Evolutionary conservation across 2,797 vertebrate species (phyloP), one percentile per base, ranked within the genome.

Genomic region (Clamator glandarius): DNA sequence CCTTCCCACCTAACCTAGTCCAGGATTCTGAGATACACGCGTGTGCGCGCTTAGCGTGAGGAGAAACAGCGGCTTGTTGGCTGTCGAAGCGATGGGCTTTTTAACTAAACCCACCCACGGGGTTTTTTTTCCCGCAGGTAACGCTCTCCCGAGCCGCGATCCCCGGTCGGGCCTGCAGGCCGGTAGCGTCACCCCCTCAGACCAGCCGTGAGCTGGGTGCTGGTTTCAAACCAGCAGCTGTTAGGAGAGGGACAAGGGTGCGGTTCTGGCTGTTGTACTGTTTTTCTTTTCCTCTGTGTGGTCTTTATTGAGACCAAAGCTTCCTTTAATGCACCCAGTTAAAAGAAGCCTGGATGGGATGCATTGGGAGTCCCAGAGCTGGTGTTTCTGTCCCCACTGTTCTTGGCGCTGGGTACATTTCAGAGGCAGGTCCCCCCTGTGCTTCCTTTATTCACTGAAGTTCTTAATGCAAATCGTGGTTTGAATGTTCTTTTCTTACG

Each of bases 321-420:
- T 64, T 82, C n/a, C 7, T 41, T 59, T 15, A 18, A 2, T 6
- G 2, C 31, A 2, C 52, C 11, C 2, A 12, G 15, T 5, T 64
- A 36, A 36, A 33, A 29, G n/a, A n/a, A n/a, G n/a, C n/a, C n/a
- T n/a, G n/a, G n/a, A n/a, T n/a, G n/a, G 33, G 15, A 6, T 31
- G 4, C 1, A 2, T 55, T 57, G 13, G 18, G 41, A 62, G 11
- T 19, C 39, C 33, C 44, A 61, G 29, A 59, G 35, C 26, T 73
- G 63, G 5, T 24, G 0, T 44, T 67, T 77, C 13, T 68, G 1
- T 35, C 5, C 15, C 16, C 2, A 0, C 10, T n/a, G n/a, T n/a
- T n/a, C n/a, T n/a, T n/a, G n/a, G n/a, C n/a, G n/a, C n/a, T n/a
- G n/a, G n/a, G n/a, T n/a, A n/a, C n/a, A n/a, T n/a, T n/a, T n/a